Percentiles rank a stretch among this genome's conserved stretches.
phyloP scores from a whole-genome alignment of 2,888 invertebrate species.

The Dasysyrphus albostriatus region DNA sequence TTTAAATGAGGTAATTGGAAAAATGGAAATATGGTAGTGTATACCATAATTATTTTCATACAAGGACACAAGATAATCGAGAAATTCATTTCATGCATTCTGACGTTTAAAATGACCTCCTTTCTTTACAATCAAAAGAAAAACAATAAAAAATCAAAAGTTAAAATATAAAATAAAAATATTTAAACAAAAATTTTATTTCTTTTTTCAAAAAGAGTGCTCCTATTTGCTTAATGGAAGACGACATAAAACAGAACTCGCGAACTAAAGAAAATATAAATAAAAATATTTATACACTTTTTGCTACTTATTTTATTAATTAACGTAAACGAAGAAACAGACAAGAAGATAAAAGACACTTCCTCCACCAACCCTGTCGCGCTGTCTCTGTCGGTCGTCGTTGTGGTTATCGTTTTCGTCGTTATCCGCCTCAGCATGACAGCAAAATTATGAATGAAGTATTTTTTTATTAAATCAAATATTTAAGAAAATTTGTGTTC shows the following conservation, averaged over 20 bases:
- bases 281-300: background rate
- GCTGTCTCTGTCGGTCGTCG: background rate
- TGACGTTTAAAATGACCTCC: background rate
- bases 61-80: background rate
- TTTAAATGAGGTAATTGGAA: no score
- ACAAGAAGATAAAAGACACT: background rate
- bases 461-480: background rate
- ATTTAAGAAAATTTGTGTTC: background rate
- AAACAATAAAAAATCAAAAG: background rate
- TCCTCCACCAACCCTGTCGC: constrained; percentile 16
- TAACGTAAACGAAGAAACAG: background rate
- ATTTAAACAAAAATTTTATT: background rate
- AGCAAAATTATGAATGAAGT: background rate
- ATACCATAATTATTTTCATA: no score
- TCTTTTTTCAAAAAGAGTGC: background rate
- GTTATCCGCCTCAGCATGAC: background rate
- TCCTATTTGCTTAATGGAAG: background rate
- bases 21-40: no score
- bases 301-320: background rate
- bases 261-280: background rate
- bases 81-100: no score
- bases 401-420: no score
- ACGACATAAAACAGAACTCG: background rate
- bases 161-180: background rate
- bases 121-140: background rate